phyloP scores from a whole-genome alignment of 2,113 vertebrate species.

The Leucopsar rothschildi region DNA sequence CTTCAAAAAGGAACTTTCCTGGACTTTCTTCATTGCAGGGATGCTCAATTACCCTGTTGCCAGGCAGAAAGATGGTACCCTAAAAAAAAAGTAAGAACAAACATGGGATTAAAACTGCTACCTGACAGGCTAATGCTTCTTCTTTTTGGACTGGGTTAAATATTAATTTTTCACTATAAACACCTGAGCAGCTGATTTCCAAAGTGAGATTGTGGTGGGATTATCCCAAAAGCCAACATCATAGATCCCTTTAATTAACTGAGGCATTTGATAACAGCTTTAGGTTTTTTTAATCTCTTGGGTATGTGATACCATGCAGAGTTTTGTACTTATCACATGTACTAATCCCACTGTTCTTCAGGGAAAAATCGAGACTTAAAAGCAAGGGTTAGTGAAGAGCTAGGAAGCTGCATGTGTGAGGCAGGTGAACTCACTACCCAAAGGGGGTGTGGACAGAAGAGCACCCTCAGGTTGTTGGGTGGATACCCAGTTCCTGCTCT shows the following conservation, averaged over 20 bases:
- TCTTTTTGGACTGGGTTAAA: neutral
- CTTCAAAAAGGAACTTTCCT: constrained; percentile 96
- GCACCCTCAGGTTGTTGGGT: neutral
- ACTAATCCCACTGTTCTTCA: neutral
- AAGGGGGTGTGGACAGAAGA: neutral
- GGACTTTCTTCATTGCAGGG: constrained; percentile 88
- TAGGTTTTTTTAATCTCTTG: neutral
- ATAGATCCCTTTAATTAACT: neutral
- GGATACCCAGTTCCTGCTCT: neutral
- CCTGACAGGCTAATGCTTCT: neutral
- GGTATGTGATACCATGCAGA: neutral
- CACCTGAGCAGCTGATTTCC: neutral
- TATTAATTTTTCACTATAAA: neutral
- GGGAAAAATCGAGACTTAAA: neutral
- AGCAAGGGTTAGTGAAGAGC: neutral
- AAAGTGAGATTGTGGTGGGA: neutral
- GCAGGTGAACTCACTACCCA: neutral
- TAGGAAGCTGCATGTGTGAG: neutral
- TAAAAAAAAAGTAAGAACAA: constrained; percentile 51
- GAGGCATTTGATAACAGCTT: neutral
- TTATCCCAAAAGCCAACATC: neutral
- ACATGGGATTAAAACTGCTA: neutral
- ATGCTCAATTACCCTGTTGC: constrained; percentile 96
- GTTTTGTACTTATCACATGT: neutral
- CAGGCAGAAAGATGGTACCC: constrained; percentile 91